phyloP scores from a whole-genome alignment of 2,113 vertebrate genomes.

The Scopus umbretta region DNA sequence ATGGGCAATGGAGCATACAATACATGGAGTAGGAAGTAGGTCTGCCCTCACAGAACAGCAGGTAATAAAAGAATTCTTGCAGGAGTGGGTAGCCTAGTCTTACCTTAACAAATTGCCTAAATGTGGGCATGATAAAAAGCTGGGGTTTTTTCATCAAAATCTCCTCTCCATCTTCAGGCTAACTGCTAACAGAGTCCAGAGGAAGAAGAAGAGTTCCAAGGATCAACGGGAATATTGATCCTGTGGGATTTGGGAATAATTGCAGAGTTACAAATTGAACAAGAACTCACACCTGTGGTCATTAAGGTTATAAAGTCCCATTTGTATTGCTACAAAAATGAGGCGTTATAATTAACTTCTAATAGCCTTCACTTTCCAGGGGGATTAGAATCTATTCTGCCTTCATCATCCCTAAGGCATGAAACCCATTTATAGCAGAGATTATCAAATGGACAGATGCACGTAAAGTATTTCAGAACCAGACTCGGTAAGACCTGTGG shows the following conservation, averaged over 20 bases:
- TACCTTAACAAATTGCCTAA: neutral
- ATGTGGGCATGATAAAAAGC: neutral
- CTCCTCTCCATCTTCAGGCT: neutral
- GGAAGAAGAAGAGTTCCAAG: neutral
- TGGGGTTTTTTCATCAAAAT: neutral
- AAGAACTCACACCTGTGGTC: constrained; percentile 14
- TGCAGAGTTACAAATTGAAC: constrained; percentile 2
- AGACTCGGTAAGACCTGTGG: neutral
- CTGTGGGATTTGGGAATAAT: constrained; percentile 1
- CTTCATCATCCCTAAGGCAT: neutral
- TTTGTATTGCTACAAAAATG: constrained; percentile 15
- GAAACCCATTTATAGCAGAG: constrained; percentile 20
- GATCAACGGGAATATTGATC: neutral
- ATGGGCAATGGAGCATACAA: neutral
- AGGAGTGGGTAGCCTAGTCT: neutral
- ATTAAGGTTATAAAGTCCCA: constrained; percentile 33
- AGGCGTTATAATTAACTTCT: constrained; percentile 48
- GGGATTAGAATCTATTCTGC: constrained; percentile 21
- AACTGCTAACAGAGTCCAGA: neutral
- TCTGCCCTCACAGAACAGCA: neutral
- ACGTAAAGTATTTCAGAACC: neutral
- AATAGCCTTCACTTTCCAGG: constrained; percentile 41
- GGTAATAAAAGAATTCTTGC: neutral
- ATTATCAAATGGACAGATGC: neutral
- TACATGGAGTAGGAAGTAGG: neutral